phyloP scores from a whole-genome alignment of 1,140 invertebrate genomes.

The Achroia grisella region DNA sequence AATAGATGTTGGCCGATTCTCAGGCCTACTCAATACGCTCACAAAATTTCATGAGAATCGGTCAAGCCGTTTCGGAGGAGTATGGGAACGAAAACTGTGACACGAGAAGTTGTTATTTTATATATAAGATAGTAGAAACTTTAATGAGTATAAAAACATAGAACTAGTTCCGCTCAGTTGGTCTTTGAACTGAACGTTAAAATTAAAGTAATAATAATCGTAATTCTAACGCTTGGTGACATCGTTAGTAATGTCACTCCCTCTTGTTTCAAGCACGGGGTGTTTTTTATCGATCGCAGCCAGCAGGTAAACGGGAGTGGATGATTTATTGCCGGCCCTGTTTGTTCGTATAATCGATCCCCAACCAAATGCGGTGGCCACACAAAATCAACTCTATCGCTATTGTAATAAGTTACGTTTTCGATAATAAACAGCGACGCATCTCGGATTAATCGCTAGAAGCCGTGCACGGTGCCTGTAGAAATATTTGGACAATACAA shows the following conservation, averaged over 20 bases:
- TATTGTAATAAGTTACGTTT: conserved; percentile 14
- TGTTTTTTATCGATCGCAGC: conserved; percentile 60
- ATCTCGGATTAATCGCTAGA: conserved; percentile 46
- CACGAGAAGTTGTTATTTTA: too few species aligned
- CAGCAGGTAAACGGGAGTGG: conserved; percentile 56
- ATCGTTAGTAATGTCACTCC: conserved; percentile 47
- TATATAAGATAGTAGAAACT: too few species aligned
- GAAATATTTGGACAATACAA: conserved; percentile 48
- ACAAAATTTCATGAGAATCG: too few species aligned
- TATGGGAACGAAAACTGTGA: too few species aligned
- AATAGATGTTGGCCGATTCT: too few species aligned
- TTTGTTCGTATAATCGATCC: conserved; percentile 67
- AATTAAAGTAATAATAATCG: background rate
- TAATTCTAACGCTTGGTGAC: conserved; percentile 6
- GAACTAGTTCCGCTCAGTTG: too few species aligned
- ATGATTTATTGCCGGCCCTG: conserved; percentile 62
- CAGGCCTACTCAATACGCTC: too few species aligned
- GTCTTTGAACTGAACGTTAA: too few species aligned
- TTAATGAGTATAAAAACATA: too few species aligned
- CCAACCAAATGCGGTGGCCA: conserved; percentile 15
- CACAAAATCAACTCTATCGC: conserved; percentile 19
- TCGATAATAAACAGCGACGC: conserved; percentile 11
- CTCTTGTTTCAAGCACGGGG: conserved; percentile 46
- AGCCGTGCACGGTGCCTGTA: conserved; percentile 29
- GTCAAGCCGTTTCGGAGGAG: too few species aligned